These are phyloP conservation scores for Micrastur ruficollis DNA, from an alignment of 2,797 vertebrate species.

Conservation along the genomic window DNA sequence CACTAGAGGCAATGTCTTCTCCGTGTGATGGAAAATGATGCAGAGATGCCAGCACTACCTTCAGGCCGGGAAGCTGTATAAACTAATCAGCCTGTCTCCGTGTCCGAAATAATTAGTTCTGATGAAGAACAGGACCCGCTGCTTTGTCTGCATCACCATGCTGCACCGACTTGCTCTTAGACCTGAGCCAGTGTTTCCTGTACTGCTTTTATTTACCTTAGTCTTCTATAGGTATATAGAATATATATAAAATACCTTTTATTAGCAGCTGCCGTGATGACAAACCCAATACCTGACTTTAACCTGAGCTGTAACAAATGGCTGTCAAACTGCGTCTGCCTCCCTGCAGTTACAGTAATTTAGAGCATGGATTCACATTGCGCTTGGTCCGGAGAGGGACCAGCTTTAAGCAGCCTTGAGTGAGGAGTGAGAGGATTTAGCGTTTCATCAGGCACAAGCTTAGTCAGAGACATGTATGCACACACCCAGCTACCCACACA, in stretches of 20 bases:
- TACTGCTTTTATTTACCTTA: not conserved
- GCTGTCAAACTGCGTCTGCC: not conserved
- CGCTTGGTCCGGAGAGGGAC: not conserved
- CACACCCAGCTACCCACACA: too few species aligned
- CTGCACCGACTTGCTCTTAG: not conserved
- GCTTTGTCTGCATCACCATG: not conserved
- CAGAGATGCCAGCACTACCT: not conserved
- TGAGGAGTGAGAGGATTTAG: not conserved
- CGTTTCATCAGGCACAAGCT: not conserved
- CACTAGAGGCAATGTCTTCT: not conserved
- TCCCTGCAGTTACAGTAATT: not conserved
- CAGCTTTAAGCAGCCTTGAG: not conserved
- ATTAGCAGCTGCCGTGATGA: not conserved
- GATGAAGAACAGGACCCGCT: not conserved
- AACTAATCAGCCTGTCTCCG: not conserved
- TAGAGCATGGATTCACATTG: not conserved
- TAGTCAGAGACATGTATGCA: not conserved
- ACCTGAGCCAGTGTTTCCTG: not conserved
- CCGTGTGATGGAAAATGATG: not conserved
- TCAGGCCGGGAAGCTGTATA: not conserved
- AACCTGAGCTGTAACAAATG: not conserved
- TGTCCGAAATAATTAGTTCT: constrained; percentile 14
- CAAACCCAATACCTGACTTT: not conserved
- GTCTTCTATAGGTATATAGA: too few species aligned
- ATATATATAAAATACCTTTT: too few species aligned